These are phyloP conservation scores for Notodonta dromedarius DNA, from an alignment of 2,888 invertebrate species.

Conservation along the genomic window DNA sequence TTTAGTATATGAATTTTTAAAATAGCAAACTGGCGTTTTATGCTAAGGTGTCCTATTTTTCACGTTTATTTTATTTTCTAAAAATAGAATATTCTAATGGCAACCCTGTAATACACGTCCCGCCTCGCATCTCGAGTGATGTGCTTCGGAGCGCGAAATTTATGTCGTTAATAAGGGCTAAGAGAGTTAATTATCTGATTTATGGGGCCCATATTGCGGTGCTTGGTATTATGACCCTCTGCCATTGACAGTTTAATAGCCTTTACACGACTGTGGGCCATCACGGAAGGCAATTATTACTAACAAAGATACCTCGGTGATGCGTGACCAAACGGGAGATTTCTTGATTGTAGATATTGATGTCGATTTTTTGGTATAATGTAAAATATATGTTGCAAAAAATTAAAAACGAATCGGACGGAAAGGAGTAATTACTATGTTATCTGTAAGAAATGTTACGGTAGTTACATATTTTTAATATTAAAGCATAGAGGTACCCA, in stretches of 20 bases:
- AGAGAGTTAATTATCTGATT: constrained; percentile 81
- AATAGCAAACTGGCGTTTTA: background rate
- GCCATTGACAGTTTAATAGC: constrained; percentile 75
- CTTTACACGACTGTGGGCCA: constrained; percentile 48
- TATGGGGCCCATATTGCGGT: constrained; percentile 74
- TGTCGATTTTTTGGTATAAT: background rate
- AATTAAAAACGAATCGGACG: too few species aligned
- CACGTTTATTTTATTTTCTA: background rate
- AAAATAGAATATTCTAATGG: background rate
- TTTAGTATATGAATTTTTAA: background rate
- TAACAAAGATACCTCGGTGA: constrained; percentile 52
- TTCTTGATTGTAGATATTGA: constrained; percentile 30
- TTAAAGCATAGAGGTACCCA: too few species aligned
- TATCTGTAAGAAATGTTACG: too few species aligned
- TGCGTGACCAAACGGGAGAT: constrained; percentile 48
- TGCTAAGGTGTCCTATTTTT: background rate
- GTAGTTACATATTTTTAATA: too few species aligned
- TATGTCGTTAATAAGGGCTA: constrained; percentile 80
- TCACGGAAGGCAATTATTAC: constrained; percentile 51
- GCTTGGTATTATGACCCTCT: constrained; percentile 65
- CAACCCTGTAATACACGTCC: constrained; percentile 48
- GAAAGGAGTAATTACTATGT: too few species aligned
- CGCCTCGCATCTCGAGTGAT: constrained; percentile 70
- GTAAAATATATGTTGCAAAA: too few species aligned
- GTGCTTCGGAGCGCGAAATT: constrained; percentile 73